Base-by-base conservation (phyloP, 1,140 invertebrate genomes). In the Cotesia glomerata region DNA sequence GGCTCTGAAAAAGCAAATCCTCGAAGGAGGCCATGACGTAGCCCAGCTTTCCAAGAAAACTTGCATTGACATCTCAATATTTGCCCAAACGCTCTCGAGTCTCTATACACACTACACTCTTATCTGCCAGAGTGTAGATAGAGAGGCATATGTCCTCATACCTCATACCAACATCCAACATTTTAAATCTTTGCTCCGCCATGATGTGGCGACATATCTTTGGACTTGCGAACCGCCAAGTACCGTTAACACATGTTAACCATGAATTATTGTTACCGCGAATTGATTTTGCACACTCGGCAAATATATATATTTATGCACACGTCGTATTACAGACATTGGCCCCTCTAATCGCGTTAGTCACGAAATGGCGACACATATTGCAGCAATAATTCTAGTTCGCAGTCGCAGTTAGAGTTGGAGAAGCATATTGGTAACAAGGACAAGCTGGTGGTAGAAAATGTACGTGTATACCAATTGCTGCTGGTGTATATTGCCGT, bases 21-120 rank as follows among this genome's bases (percentile, higher is more conserved):
- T 52, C 45, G 51, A 72, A 72, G 5, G 52, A 72, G 70, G 70
- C 59, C 62, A 51, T 35, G 59, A 71, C 61, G 52, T 67, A 34
- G 8, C n/a, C 16, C 8, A 39, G 59, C 32, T 63, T 72, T 72
- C 70, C 63, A 54, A 51, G 70, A 72, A 72, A 35, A 58, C 70
- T 66, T 72, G 70, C 70, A 72, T 16, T 59, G 65, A 39, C 63
- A 49, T 58, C 54, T 72, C 52, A 72, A 72, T 72, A 72, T 72
- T 72, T 72, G 70, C 26, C 35, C 32, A 71, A 71, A 71, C 61
- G 63, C 51, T 66, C 52, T 72, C 70, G 34, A 64, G 58, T 65
- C 64, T 39, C 13, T 9, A 52, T 8, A 7, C 18, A 54, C 8
- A 26, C 26, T 26, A 26, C 3, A 18, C 49, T 56, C 4, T 35